Conservation (phyloP, 2,888 invertebrate genomes). For the Icerya purchasi region DNA sequence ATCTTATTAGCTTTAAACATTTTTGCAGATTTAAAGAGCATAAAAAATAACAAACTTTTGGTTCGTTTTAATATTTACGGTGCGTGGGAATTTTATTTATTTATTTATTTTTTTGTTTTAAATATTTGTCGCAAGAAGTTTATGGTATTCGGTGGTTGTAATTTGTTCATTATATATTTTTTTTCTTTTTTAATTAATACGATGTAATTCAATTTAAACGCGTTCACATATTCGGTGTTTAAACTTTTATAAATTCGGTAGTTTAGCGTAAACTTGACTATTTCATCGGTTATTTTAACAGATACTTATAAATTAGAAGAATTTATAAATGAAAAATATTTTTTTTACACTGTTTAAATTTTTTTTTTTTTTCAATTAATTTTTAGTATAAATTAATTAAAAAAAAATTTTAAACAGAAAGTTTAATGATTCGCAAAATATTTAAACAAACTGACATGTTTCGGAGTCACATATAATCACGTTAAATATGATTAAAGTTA, state of each 20-base stretch:
- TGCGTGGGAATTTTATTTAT: not conserved
- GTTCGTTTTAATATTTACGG: not conserved
- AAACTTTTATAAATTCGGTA: too few relatives aligned
- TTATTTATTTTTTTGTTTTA: not conserved
- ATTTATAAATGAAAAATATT: too few relatives aligned
- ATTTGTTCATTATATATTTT: not conserved
- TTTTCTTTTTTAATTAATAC: not conserved
- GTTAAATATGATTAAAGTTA: too few relatives aligned
- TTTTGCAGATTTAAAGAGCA: conserved; percentile 14
- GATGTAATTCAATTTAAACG: too few relatives aligned
- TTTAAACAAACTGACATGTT: not conserved
- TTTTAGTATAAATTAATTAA: not conserved
- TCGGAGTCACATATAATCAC: too few relatives aligned
- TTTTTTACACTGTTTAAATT: too few relatives aligned
- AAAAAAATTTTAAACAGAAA: not conserved
- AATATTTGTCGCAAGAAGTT: not conserved
- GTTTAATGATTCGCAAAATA: not conserved
- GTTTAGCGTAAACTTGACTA: too few relatives aligned
- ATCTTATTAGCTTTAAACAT: conserved; percentile 14
- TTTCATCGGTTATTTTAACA: too few relatives aligned
- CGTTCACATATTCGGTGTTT: too few relatives aligned
- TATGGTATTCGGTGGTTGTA: not conserved
- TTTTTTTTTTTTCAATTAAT: too few relatives aligned
- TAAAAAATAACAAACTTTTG: not conserved
- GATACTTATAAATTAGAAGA: too few relatives aligned